phyloP scores from a whole-genome alignment of 2,888 invertebrate species.

The Osmoderma eremita region DNA sequence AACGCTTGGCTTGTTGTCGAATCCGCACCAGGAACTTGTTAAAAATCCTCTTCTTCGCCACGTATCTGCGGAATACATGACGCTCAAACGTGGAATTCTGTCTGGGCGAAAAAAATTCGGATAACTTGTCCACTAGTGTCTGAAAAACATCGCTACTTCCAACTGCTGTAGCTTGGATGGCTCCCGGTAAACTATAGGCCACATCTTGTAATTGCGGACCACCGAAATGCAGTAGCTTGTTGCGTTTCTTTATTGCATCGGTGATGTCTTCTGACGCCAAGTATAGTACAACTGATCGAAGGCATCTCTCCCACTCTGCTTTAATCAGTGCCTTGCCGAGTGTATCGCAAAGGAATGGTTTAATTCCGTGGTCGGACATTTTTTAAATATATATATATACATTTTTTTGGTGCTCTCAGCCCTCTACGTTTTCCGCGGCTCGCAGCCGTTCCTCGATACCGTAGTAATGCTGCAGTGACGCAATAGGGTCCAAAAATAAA shows the following conservation, averaged over 20 bases:
- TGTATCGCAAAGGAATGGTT: too few species aligned
- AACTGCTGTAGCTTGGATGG: background rate
- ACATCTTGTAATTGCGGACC: background rate
- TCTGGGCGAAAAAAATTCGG: background rate
- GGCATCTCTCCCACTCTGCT: conserved; percentile 9
- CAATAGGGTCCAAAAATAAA: too few species aligned
- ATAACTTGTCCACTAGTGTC: background rate
- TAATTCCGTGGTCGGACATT: too few species aligned
- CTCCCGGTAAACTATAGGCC: background rate
- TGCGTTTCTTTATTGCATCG: background rate
- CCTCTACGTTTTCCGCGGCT: too few species aligned
- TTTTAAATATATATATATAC: too few species aligned
- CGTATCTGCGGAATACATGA: background rate
- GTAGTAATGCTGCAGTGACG: too few species aligned
- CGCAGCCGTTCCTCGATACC: too few species aligned
- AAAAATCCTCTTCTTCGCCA: background rate
- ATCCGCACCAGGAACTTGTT: background rate
- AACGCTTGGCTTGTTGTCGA: background rate
- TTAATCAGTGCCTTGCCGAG: too few species aligned
- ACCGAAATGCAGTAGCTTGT: background rate
- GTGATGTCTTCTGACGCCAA: background rate
- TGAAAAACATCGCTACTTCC: background rate
- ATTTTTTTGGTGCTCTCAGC: too few species aligned
- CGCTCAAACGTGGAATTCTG: background rate
- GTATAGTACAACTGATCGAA: background rate